Evolutionary conservation across 1,140 invertebrate species (phyloP), one percentile per base, ranked within the genome.

Genomic region (Daktulosphaira vitifoliae): DNA sequence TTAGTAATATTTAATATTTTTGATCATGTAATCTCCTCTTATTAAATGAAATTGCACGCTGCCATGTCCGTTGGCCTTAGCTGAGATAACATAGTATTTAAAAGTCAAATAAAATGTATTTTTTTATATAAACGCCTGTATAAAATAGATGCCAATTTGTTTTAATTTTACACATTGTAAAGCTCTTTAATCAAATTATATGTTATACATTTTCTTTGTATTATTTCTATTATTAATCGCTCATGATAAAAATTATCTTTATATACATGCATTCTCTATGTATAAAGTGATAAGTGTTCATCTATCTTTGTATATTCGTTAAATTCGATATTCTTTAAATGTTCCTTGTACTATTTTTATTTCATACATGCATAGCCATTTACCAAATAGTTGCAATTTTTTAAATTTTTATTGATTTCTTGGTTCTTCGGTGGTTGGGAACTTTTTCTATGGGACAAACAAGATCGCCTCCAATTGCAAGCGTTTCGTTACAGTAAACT

Each of bases 61-160:
- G n/a, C n/a, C n/a, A n/a, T n/a, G n/a, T 44, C 5, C n/a, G 15
- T 44, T 44, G 9, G 4, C 39, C 15, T n/a, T 16, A 44, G 39
- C n/a, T 16, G 39, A n/a, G 39, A 4, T 16, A 44, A 11, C 5
- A 13, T 44, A 33, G 29, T 33, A 11, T 33, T 33, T 5, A 33
- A 33, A 33, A 33, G 5, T 33, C 29, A 5, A 33, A 33, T n/a
- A 18, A 11, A 18, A 16, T 56, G 38, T 56, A 56, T 18, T 46
- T 59, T 46, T 54, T 42, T 56, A 26, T 46, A 1, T 46, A 26
- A 18, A 59, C 23, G 56, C 42, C 56, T 62, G 42, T 62, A 42
- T 38, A 42, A 54, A 54, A 39, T 59, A 46, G 18, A 62, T 48
- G 56, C 56, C 56, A 62, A 62, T 62, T 62, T 62, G 29, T 62